These are phyloP conservation scores for Callipepla squamata DNA, from an alignment of 2,113 vertebrate species.

Conservation along the genomic window DNA sequence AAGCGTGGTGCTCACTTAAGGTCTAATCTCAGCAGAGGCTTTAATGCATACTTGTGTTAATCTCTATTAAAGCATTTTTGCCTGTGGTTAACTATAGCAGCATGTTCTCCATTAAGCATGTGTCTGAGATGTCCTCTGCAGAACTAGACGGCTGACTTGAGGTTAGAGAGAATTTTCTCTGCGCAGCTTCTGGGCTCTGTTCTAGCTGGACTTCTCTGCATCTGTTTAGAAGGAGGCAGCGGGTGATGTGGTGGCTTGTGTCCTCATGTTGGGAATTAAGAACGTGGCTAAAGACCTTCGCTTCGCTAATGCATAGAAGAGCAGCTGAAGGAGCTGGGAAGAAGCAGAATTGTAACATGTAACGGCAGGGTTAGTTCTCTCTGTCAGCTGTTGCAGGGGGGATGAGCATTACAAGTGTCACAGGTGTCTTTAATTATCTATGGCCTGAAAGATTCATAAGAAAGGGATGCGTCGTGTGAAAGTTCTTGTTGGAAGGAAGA, in stretches of 20 bases:
- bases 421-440: conserved; percentile 21
- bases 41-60: conserved; percentile 7
- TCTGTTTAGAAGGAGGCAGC: not conserved
- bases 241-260: fast-evolving
- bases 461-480: not conserved
- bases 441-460: conserved; percentile 15
- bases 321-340: not conserved
- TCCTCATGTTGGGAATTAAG: not conserved
- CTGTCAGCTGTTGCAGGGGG: not conserved
- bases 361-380: not conserved
- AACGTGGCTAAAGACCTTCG: not conserved
- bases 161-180: conserved; percentile 21
- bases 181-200: not conserved
- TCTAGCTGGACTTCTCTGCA: not conserved
- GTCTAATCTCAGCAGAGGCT: not conserved
- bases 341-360: not conserved
- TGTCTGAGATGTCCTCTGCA: conserved; percentile 33
- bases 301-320: not conserved
- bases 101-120: conserved; percentile 26
- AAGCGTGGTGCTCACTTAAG: not conserved
- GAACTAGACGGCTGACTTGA: conserved; percentile 34
- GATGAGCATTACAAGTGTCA: not conserved
- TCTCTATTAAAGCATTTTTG: conserved; percentile 9
- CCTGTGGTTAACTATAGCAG: conserved; percentile 36
- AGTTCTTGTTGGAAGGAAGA: conserved; percentile 5